Base-by-base conservation (phyloP, 2,797 vertebrate genomes). In the Mastacembelus armatus region DNA sequence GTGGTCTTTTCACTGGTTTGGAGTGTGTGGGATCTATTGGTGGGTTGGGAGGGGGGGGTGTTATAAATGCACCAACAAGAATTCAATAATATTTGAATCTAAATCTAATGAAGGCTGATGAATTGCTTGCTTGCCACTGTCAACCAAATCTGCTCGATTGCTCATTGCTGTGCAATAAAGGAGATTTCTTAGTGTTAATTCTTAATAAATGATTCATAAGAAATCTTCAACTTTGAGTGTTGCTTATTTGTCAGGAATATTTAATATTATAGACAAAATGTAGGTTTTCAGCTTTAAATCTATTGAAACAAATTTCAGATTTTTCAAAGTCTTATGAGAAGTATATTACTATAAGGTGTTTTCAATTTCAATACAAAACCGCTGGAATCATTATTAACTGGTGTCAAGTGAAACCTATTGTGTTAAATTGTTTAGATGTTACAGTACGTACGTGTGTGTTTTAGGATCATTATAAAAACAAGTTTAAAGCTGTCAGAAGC, bases 401-500 rank as follows among this genome's bases (percentile, higher is more conserved):
- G 10, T 50, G 24, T 40, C 4, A 18, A 15, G n/a, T 43, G 29
- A 60, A 59, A 38, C 10, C 14, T 6, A 33, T 29, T 16, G 36
- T 18, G 27, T 12, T 35, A n/a, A 11, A 26, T 30, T 66, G 11
- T 51, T 55, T 4, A 6, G 42, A 11, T 26, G 30, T 30, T 40
- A 24, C 32, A 68, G 67, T 24, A 48, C 30, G 51, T 42, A 36
- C 26, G 39, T 19, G 38, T 35, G 40, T 15, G n/a, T 38, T 63
- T 65, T 2, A 24, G 15, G 24, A 51, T 48, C 45, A 22, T 36
- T 12, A n/a, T n/a, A n/a, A n/a, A n/a, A n/a, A n/a, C n/a, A 39
- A 10, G 35, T 62, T 74, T 70, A 39, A 48, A 72, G 38, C 65
- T 64, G 66, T 65, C 63, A 71, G 56, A 64, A 71, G 43, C 66